Base-by-base conservation (phyloP, 2,888 invertebrate genomes). In the Xestia ashworthii region DNA sequence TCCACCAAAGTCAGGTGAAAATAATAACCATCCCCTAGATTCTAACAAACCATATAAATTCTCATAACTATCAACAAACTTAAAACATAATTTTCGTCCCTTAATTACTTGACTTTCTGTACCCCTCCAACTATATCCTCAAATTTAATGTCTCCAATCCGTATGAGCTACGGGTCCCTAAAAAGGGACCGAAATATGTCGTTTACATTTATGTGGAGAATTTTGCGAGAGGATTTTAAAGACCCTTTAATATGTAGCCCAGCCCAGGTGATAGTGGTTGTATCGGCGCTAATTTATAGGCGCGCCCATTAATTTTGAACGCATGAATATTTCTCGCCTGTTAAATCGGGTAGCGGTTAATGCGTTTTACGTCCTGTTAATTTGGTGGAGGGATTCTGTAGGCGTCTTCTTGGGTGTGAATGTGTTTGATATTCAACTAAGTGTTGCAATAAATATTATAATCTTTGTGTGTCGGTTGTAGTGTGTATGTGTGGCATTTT, bases 151-250 rank as follows among this genome's bases (percentile, higher is more conserved):
- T 69, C 80, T 75, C 79, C 89, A 87, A 84, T 89, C 75, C 86
- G 55, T 68, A 81, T 84, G 78, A 79, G 83, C 69, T 83, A 85
- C 85, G 77, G 71, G 46, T 58, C 74, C 72, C 87, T 85, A 80
- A 84, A 89, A 89, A 88, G 89, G 88, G 87, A 68, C 82, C 78
- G 71, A 87, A 90, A 89, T 85, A 86, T 82, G 83, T 88, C 90
- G 86, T 89, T 89, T 81, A 78, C 84, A 77, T 85, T 87, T 86
- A 85, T 75, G 72, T 76, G 72, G 82, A 88, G 81, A 88, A 88
- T 88, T 90, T 86, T 77, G 78, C 70, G 67, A 69, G 64, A 83
- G 82, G 85, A 88, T 87, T 89, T 87, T 84, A 89, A 90, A 89
- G 77, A 86, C 84, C 80, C 78, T 74, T 85, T 85, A 81, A 88